A percentile compares a stretch with the other conserved stretches of the same genome.
phyloP scores from a whole-genome alignment of 1,140 invertebrate genomes.

The Drosophila tristis region DNA sequence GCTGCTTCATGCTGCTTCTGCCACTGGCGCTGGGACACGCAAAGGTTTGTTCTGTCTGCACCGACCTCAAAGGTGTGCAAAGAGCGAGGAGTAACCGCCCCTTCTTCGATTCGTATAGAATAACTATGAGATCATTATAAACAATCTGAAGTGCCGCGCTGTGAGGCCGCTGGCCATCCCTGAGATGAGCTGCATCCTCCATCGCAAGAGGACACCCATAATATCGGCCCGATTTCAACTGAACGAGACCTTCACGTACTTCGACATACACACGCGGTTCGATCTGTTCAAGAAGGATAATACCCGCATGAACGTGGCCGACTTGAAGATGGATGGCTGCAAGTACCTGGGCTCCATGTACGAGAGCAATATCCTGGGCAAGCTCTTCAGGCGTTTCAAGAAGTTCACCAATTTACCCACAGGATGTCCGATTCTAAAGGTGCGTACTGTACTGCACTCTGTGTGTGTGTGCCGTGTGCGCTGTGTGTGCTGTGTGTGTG shows the following conservation, averaged over 20 bases:
- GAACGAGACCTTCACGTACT: conserved; percentile 12
- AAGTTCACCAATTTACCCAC: conserved; percentile 31
- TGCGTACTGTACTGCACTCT: conserved; percentile 21
- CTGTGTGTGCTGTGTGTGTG: background rate
- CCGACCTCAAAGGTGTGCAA: too few relatives aligned
- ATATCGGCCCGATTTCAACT: conserved; percentile 13
- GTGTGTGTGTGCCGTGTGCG: background rate
- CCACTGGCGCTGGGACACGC: conserved; percentile 6
- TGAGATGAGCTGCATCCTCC: conserved; percentile 14
- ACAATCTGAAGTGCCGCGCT: conserved; percentile 19
- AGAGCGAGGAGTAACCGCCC: too few relatives aligned
- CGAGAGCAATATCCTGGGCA: conserved; percentile 26
- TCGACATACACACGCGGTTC: conserved; percentile 14
- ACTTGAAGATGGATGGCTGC: conserved; percentile 51
- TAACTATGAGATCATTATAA: conserved; percentile 36
- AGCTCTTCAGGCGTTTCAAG: conserved; percentile 33
- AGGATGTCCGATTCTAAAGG: conserved; percentile 25
- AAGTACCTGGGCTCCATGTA: conserved; percentile 34
- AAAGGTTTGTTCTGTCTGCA: conserved; percentile 16
- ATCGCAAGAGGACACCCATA: conserved; percentile 2
- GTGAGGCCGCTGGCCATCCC: background rate
- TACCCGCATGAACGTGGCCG: conserved; percentile 26
- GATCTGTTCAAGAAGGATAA: conserved; percentile 50
- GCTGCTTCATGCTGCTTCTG: conserved; percentile 1
- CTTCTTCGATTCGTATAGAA: conserved; percentile 1